Base-by-base conservation (phyloP, 2,797 vertebrate species). In the Philypnodon macrostomus region DNA sequence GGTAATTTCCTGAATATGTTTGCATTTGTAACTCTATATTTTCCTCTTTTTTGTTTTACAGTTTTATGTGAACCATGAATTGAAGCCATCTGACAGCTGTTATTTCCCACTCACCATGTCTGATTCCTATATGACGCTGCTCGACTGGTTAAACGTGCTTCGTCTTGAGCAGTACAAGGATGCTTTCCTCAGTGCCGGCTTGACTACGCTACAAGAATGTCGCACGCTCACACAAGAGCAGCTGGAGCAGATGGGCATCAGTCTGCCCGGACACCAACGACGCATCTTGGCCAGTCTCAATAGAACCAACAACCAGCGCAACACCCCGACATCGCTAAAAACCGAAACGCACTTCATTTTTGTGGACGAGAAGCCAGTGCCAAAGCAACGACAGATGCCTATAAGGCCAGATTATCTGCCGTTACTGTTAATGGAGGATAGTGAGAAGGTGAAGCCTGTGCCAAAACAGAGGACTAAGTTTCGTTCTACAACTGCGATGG, bases 241-340 rank as follows among this genome's bases (percentile, higher is more conserved):
- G 3, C 84, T 97, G 21, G 79, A 90, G 45, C 70, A 0, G 19
- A 89, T 96, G 26, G 95, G 95, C 0, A 81, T 97, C 56, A 56
- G 68, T 0, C 85, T 94, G 44, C 91, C 95, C 0, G 95, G 96
- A 1, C 95, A 98, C 63, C 91, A 88, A 48, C 91, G 90, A 45
- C 94, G 96, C 35, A 92, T 98, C 56, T 79, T 98, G n/a, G 85
- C 92, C 0, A 95, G 91, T 2, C 66, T 98, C 21, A 89, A 76
- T 21, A 95, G 94, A 46, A 77, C 89, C 34, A 80, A 37, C 2
- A 13, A 16, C n/a, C 53, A 37, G 14, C 29, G 14, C 4, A 66
- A 73, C 7, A 14, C 32, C 2, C 12, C 23, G 8, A 1, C 15
- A 5, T 4, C 12, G 16, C 2, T 47, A 19, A 52, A 48, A 7